Conservation (phyloP, 1,140 invertebrate species). For the Drosophila bocqueti region DNA sequence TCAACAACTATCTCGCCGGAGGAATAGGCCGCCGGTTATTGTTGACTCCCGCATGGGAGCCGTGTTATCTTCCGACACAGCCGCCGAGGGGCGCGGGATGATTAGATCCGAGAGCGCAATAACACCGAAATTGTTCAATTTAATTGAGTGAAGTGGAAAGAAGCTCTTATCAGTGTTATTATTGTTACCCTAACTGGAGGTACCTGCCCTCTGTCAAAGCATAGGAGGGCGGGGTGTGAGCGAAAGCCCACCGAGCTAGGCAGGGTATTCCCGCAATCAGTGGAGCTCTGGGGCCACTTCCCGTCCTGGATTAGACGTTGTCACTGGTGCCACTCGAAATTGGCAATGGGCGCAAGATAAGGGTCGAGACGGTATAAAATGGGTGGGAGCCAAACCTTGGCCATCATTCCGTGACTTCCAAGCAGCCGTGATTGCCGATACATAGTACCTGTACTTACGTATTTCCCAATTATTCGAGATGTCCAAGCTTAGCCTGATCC, state of each 20-base stretch:
- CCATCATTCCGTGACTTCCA: constrained; percentile 55
- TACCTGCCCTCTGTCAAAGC: not conserved
- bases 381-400: constrained; percentile 38
- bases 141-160: constrained; percentile 69
- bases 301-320: constrained; percentile 63
- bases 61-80: constrained; percentile 30
- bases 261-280: constrained; percentile 2
- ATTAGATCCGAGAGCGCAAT: constrained; percentile 47
- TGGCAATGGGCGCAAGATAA: constrained; percentile 68
- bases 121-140: constrained; percentile 70
- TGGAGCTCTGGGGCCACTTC: not conserved
- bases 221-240: too few relatives aligned
- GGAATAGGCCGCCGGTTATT: constrained; percentile 6
- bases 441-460: not conserved
- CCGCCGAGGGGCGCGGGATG: constrained; percentile 15
- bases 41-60: not conserved
- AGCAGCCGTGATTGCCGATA: constrained; percentile 44
- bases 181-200: constrained; percentile 13
- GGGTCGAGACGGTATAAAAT: constrained; percentile 58
- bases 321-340: constrained; percentile 61
- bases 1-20: constrained; percentile 5
- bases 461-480: constrained; percentile 15
- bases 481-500: constrained; percentile 63
- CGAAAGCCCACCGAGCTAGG: too few relatives aligned
- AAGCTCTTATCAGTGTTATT: constrained; percentile 34